Conservation (phyloP, 2,113 vertebrate species). For the Mormyrus lacerda region DNA sequence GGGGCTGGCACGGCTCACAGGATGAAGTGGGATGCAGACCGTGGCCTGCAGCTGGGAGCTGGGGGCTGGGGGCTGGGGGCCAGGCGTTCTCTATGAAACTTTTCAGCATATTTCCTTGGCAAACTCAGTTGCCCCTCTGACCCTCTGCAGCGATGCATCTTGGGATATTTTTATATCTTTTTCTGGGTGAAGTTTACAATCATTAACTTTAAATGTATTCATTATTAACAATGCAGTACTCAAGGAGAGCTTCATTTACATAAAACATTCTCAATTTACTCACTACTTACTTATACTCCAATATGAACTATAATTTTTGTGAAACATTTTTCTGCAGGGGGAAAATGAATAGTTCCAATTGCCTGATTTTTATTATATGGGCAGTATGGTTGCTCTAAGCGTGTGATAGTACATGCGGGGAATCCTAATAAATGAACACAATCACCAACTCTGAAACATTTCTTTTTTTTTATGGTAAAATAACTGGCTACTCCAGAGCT, state of each 20-base stretch:
- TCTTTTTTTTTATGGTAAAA: background rate
- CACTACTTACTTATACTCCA: background rate
- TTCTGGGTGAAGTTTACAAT: background rate
- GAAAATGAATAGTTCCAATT: background rate
- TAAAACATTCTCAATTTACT: background rate
- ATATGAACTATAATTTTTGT: background rate
- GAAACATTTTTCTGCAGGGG: background rate
- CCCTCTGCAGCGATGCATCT: background rate
- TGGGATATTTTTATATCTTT: background rate
- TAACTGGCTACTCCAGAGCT: background rate
- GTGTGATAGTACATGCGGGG: background rate
- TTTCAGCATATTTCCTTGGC: background rate
- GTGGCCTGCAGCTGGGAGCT: background rate
- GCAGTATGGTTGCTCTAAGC: background rate
- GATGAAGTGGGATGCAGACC: conserved; percentile 2
- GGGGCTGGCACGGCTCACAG: background rate
- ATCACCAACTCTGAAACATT: background rate
- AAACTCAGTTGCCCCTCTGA: background rate
- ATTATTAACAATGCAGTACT: background rate
- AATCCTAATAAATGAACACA: background rate
- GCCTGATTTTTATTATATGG: background rate
- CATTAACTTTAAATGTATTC: background rate
- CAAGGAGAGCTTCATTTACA: background rate
- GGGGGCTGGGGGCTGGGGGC: background rate
- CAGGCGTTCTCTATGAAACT: background rate